Evolutionary conservation across 1,140 invertebrate species (phyloP).

Genomic region (Coenobita brevimanus): DNA sequence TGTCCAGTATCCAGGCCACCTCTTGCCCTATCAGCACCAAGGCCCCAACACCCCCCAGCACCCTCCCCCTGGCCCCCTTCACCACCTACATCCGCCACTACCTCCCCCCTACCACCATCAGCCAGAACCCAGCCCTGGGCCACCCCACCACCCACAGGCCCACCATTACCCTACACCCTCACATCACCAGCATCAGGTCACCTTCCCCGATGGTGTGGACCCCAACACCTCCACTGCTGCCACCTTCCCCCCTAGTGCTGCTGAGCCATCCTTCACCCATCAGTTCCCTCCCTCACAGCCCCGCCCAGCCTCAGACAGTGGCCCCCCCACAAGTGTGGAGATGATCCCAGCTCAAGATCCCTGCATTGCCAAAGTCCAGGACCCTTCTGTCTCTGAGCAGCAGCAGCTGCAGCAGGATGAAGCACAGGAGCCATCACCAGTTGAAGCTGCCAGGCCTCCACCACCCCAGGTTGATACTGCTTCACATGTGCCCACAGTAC

Average conservation of each 20-base stretch:
- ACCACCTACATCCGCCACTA: too few species aligned
- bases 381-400: conserved; percentile 40
- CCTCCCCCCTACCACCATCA: conserved; percentile 24
- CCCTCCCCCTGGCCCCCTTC: conserved; percentile 37
- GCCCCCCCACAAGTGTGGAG: conserved; percentile 10
- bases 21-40: conserved; percentile 41
- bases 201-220: too few species aligned
- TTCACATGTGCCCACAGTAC: conserved; percentile 9
- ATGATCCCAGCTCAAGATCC: background rate
- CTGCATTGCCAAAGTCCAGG: conserved; percentile 20
- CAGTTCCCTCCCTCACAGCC: too few species aligned
- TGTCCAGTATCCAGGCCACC: conserved; percentile 44
- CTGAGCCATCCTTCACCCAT: too few species aligned
- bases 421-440: background rate
- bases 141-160: conserved; percentile 20
- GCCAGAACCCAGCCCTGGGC: conserved; percentile 19
- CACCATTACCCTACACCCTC: conserved; percentile 29
- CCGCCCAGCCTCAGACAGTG: conserved; percentile 32
- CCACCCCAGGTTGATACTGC: background rate
- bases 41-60: conserved; percentile 29
- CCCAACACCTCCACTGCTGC: conserved; percentile 4
- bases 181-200: conserved; percentile 17
- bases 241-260: background rate
- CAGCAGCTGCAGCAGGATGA: conserved; percentile 27
- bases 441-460: background rate